phyloP scores from a whole-genome alignment of 2,113 vertebrate genomes.

The Ploceus nigricollis region DNA sequence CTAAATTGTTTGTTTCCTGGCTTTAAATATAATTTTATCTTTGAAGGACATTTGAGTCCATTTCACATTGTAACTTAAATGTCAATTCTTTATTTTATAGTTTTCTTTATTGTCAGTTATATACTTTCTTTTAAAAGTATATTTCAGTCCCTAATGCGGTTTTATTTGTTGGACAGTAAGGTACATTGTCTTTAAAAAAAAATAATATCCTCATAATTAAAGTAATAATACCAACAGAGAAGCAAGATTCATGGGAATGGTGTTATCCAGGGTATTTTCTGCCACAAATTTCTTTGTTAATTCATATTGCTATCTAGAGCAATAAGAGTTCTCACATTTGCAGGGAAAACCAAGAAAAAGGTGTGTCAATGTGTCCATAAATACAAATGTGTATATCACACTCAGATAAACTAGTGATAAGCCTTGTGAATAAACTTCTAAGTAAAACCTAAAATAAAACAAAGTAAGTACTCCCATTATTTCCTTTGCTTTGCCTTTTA shows the following conservation, averaged over 20 bases:
- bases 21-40: background rate
- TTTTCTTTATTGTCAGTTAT: background rate
- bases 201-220: background rate
- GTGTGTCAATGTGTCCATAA: background rate
- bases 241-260: background rate
- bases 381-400: background rate
- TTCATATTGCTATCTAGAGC: background rate
- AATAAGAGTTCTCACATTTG: background rate
- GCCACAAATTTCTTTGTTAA: background rate
- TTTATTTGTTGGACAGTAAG: background rate
- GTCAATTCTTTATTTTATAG: background rate
- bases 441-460: background rate
- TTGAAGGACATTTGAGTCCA: background rate
- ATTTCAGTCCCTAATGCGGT: background rate
- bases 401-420: background rate
- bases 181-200: background rate
- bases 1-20: background rate
- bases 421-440: background rate
- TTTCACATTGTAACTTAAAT: background rate
- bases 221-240: background rate
- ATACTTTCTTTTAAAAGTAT: background rate
- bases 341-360: background rate
- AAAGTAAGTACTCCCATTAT: background rate
- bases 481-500: background rate
- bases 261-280: background rate